phyloP scores from a whole-genome alignment of 2,113 vertebrate species.

The Hiodon tergisus region DNA sequence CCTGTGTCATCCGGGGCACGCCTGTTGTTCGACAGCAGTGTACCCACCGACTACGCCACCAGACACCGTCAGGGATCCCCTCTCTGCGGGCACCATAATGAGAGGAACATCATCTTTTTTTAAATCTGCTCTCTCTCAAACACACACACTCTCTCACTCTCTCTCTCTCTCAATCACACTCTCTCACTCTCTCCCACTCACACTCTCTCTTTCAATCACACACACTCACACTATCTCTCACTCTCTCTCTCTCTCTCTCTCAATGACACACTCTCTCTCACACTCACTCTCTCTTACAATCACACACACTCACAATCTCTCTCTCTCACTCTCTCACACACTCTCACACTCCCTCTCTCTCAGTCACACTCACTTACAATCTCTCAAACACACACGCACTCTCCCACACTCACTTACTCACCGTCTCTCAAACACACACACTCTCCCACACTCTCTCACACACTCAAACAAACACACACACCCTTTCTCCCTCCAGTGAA shows the following conservation, averaged over 20 bases:
- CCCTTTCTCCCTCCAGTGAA: too few species aligned
- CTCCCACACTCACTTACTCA: background rate
- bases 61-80: conserved; percentile 35
- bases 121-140: background rate
- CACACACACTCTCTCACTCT: conserved; percentile 21
- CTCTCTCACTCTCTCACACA: too few species aligned
- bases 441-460: background rate
- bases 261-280: too few species aligned
- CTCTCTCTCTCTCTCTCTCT: conserved; percentile 29
- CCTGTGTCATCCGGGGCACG: background rate
- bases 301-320: too few species aligned
- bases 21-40: background rate
- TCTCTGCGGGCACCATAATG: conserved; percentile 45
- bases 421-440: background rate
- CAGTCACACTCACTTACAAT: too few species aligned
- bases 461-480: too few species aligned
- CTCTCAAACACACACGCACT: background rate
- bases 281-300: too few species aligned
- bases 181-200: conserved; percentile 27
- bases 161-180: background rate
- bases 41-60: background rate
- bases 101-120: conserved; percentile 46
- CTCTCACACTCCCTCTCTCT: too few species aligned
- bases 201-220: conserved; percentile 15
- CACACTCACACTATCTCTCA: background rate